A percentile compares a stretch with the other conserved stretches of the same genome.
phyloP scores from a whole-genome alignment of 2,888 invertebrate species.

The Leistus spinibarbis region DNA sequence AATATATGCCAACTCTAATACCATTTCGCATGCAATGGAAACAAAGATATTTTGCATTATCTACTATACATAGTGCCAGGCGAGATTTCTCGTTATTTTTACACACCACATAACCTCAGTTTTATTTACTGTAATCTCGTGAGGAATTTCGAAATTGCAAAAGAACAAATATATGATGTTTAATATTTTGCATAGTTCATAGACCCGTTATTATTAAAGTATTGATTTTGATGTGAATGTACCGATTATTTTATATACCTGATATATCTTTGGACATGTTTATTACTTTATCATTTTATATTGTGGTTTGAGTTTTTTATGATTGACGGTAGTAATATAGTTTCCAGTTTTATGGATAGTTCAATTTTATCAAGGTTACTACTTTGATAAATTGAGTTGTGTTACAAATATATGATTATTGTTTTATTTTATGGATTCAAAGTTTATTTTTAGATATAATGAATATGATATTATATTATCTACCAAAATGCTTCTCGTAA shows the following conservation, averaged over 20 bases:
- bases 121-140: neutral
- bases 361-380: neutral
- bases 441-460: neutral
- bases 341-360: neutral
- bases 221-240: neutral
- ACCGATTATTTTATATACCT: neutral
- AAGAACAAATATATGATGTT: neutral
- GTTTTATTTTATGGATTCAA: neutral
- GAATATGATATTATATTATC: neutral
- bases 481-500: neutral
- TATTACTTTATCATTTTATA: neutral
- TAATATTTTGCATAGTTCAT: neutral
- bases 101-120: neutral
- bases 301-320: neutral
- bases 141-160: neutral
- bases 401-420: neutral
- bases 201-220: neutral
- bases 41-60: neutral
- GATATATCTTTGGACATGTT: neutral
- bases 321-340: neutral
- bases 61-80: neutral
- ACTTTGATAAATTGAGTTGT: neutral
- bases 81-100: neutral
- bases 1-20: neutral
- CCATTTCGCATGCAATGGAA: constrained; percentile 3